Evolutionary conservation across 1,140 invertebrate species (phyloP), one percentile per base, ranked within the genome.

Genomic region (Drosophila ironensis): DNA sequence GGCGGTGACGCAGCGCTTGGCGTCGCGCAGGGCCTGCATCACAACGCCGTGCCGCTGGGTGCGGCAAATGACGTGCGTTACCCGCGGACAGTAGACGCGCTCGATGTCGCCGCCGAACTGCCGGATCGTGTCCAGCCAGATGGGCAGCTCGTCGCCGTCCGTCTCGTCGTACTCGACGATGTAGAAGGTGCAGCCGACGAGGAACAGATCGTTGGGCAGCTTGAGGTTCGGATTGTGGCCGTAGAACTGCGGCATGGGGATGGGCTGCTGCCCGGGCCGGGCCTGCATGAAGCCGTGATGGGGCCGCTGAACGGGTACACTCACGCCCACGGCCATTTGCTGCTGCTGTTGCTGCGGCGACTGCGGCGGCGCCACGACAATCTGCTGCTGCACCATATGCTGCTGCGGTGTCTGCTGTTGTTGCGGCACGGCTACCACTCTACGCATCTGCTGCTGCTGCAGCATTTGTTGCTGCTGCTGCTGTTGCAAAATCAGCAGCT

Each of bases 71-170:
- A 99, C 94, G 91, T 99, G 98, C 0, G 98, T 99, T 8, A 98
- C 95, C 22, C 95, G 92, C 4, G 93, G 92, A 74, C 94, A 95
- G 90, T 98, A 98, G 22, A 94, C 92, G 0, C 92, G 90, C 82
- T 98, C 97, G 11, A 98, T 93, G 88, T 98, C 96, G 12, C 97
- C 98, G 11, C 97, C 97, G 90, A 97, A 94, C 74, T 96, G 93
- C 50, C 94, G 93, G 38, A 99, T 97, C 0, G 95, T 93, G 90
- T 95, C 93, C 72, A 94, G 93, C 97, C 97, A 98, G 11, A 91
- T 91, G 24, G 90, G 92, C 37, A 93, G 90, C 69, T 94, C 92
- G 48, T 95, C 93, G 22, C 80, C 68, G 46, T 89, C 88, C 14
- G 88, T 89, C 48, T 94, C 92, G 3, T 91, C 84, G 57, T 93